Base-by-base conservation (phyloP, 2,113 vertebrate genomes). In the Pelecanoides urinatrix region DNA sequence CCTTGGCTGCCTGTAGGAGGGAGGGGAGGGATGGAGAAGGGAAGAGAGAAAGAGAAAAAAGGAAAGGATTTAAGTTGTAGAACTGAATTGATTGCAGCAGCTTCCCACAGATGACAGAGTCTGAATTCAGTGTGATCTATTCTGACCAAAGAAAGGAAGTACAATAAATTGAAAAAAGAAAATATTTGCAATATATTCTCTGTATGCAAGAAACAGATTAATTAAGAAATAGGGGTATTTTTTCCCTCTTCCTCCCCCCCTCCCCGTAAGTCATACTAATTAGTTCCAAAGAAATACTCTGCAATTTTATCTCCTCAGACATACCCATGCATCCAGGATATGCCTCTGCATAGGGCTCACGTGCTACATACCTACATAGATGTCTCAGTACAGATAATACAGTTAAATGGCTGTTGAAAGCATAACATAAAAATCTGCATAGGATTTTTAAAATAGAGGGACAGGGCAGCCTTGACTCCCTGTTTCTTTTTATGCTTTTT, bases 1-100 rank as follows among this genome's bases (percentile, higher is more conserved):
- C 99, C 99, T 97, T 99, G 99, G 97, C 98, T 98, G 91, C 98
- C 99, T 99, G 98, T n/a, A 88, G 94, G 92, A 96, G 72, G 67
- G 78, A 94, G 29, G 52, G 71, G 82, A 94, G 45, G 30, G 72
- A 50, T 42, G 18, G n/a, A 77, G 76, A 88, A 74, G 68, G 80
- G 89, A 94, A 93, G 34, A 82, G 61, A 73, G 26, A 18, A 70
- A 63, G 36, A 49, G 75, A 65, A 26, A 81, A 94, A 49, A 91
- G 95, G 63, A 76, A 38, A 93, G 82, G 81, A 92, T 88, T 74
- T 96, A 94, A 95, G 49, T 84, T 97, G 67, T 16, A 95, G 77
- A 66, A 76, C 14, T 75, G 82, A 96, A 93, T 83, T 97, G 55
- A 96, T 61, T 88, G 38, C 52, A 82, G 93, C 72, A 96, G 23